A percentile compares a stretch with the other conserved stretches of the same genome.
Conservation (phyloP, 2,888 invertebrate species). For the Mesorhabditis sp. region DNA sequence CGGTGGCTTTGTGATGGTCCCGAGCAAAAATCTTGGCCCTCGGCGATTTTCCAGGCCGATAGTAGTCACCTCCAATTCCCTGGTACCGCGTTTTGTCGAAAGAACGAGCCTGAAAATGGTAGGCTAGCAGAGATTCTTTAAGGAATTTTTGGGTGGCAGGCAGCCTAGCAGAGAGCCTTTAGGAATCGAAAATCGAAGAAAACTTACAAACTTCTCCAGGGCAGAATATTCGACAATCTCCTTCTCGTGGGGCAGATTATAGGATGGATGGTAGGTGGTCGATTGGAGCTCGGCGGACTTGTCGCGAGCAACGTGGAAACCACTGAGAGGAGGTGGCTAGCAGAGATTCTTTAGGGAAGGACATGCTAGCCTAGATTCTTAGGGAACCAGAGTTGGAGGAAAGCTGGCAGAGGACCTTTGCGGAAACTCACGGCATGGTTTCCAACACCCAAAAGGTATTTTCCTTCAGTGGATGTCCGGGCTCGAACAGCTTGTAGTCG, state of each 20-base stretch:
- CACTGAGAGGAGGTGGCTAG: background rate
- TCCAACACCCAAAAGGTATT: background rate
- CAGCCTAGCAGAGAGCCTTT: background rate
- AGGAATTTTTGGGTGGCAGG: background rate
- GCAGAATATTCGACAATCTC: slow-evolving; percentile 4
- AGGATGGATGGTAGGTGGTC: background rate
- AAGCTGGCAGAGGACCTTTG: too few relatives aligned
- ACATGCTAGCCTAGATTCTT: background rate
- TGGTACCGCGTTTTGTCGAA: background rate
- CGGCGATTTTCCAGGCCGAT: slow-evolving; percentile 48
- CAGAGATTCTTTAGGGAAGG: background rate
- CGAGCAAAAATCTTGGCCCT: slow-evolving; percentile 7
- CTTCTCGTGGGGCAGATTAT: background rate
- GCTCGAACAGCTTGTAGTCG: slow-evolving; percentile 2
- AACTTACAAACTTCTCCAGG: background rate
- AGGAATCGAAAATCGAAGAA: background rate
- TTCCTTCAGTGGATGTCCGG: background rate
- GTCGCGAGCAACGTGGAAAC: background rate
- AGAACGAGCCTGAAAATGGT: background rate
- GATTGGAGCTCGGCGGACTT: background rate
- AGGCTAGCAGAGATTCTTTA: background rate
- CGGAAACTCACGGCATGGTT: background rate
- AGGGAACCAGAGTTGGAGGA: background rate
- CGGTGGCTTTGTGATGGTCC: background rate
- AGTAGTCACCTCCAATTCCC: background rate